Conservation (phyloP, 2,888 invertebrate species). For the Acanthosoma haemorrhoidale region DNA sequence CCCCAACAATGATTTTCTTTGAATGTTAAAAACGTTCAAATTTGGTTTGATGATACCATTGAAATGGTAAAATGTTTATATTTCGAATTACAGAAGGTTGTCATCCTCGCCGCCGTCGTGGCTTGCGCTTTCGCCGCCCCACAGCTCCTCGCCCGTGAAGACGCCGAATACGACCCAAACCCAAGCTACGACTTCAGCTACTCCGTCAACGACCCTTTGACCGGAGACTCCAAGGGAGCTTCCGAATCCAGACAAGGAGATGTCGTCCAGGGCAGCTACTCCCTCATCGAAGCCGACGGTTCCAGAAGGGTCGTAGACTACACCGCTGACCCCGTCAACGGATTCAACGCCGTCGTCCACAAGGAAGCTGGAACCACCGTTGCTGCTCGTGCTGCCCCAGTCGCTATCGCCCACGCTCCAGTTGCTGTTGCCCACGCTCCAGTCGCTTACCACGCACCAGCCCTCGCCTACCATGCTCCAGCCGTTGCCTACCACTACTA, state of each 20-base stretch:
- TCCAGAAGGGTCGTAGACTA: slow-evolving; percentile 41
- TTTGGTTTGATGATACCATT: too few relatives aligned
- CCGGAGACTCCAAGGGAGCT: slow-evolving; percentile 44
- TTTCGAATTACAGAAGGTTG: slow-evolving; percentile 6
- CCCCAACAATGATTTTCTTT: too few relatives aligned
- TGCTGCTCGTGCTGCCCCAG: slow-evolving; percentile 36
- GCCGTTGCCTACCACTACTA: slow-evolving; percentile 32
- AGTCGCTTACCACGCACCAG: slow-evolving; percentile 45
- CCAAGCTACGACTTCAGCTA: slow-evolving; percentile 42
- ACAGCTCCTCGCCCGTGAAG: slow-evolving; percentile 21
- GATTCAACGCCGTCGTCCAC: slow-evolving; percentile 41
- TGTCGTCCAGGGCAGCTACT: slow-evolving; percentile 45
- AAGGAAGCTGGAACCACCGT: slow-evolving; percentile 41
- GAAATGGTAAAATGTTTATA: too few relatives aligned
- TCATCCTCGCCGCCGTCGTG: slow-evolving; percentile 2
- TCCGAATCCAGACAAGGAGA: slow-evolving; percentile 44
- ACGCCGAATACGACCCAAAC: slow-evolving; percentile 40
- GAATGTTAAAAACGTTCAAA: too few relatives aligned
- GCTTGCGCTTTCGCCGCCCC: background rate
- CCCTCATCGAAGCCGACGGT: too few relatives aligned
- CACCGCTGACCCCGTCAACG: slow-evolving; percentile 42
- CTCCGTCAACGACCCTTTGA: slow-evolving; percentile 42
- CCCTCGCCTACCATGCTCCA: slow-evolving; percentile 42
- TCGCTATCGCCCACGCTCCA: slow-evolving; percentile 39
- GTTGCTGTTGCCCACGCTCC: slow-evolving; percentile 42